phyloP scores from a whole-genome alignment of 2,888 invertebrate genomes.

The Pachymerium ferrugineum region DNA sequence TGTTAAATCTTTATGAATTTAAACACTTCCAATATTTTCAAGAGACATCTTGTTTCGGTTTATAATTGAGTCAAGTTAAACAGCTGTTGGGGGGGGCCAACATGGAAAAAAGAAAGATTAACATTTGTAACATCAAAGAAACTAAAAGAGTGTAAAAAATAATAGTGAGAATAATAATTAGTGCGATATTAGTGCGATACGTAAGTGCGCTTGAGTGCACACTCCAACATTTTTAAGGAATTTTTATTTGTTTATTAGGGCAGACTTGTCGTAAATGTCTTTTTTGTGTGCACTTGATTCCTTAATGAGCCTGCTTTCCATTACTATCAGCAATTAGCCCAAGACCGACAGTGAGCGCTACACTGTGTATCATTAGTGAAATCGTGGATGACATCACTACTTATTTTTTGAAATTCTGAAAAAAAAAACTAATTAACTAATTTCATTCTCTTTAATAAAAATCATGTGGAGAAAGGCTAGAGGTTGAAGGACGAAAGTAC shows the following conservation, averaged over 20 bases:
- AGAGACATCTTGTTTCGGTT: no score
- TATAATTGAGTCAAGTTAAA: no score
- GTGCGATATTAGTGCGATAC: no score
- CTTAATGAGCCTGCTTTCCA: slow-evolving; percentile 15
- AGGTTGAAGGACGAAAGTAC: no score
- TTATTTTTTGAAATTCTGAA: not conserved
- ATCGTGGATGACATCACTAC: not conserved
- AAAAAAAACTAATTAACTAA: not conserved
- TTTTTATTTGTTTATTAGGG: not conserved
- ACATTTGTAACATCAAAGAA: no score
- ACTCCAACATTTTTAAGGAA: not conserved
- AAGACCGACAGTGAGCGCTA: not conserved
- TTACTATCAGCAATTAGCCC: slow-evolving; percentile 17
- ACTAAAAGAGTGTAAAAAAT: no score
- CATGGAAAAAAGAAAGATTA: no score
- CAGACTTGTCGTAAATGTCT: not conserved
- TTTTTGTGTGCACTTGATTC: not conserved
- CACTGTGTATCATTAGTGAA: slow-evolving; percentile 1
- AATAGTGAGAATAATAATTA: no score
- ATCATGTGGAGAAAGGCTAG: not conserved
- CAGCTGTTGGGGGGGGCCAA: no score
- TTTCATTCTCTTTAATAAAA: not conserved
- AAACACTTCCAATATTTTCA: no score
- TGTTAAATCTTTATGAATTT: no score
- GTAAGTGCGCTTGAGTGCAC: no score